Evolutionary conservation across 2,797 vertebrate species (phyloP).

Genomic region (Gadopsis marmoratus): DNA sequence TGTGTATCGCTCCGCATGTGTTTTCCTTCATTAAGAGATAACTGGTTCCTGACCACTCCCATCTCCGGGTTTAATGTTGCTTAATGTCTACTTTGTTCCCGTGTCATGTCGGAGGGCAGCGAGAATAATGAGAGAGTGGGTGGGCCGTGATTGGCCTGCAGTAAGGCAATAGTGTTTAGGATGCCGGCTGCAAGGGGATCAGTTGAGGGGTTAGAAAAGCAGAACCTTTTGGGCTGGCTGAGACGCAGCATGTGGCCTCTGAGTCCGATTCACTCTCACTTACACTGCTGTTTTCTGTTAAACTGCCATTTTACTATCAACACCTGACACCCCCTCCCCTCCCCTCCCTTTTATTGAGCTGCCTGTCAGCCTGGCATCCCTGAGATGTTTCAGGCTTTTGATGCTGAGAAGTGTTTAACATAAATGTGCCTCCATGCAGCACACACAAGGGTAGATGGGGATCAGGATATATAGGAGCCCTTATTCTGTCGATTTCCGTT

Average conservation of each 20-base stretch:
- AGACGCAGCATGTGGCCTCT: conserved; percentile 78
- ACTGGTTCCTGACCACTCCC: conserved; percentile 99
- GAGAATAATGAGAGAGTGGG: conserved; percentile 97
- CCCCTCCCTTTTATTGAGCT: conserved; percentile 32
- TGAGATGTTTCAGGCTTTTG: conserved; percentile 15
- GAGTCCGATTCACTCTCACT: conserved; percentile 68
- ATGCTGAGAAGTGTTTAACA: conserved; percentile 40
- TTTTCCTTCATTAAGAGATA: conserved; percentile 99
- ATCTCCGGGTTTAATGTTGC: conserved; percentile 98
- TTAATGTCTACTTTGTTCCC: conserved; percentile 99
- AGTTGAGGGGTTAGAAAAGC: conserved; percentile 99
- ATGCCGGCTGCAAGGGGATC: conserved; percentile 93
- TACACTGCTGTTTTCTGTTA: conserved; percentile 66
- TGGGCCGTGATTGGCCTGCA: conserved; percentile 95
- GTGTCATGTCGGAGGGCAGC: conserved; percentile 98
- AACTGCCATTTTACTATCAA: conserved; percentile 74
- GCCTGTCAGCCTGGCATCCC: conserved; percentile 51
- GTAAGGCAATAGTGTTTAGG: conserved; percentile 88
- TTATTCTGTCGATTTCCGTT: conserved; percentile 63
- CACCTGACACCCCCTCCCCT: conserved; percentile 56
- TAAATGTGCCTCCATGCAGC: conserved; percentile 32
- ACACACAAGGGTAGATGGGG: conserved; percentile 16
- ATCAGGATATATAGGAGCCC: conserved; percentile 50
- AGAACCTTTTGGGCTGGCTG: conserved; percentile 89
- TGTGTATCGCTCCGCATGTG: conserved; percentile 99